Evolutionary conservation across 2,888 invertebrate species (phyloP).

Genomic region (Pharmacophagus antenor): DNA sequence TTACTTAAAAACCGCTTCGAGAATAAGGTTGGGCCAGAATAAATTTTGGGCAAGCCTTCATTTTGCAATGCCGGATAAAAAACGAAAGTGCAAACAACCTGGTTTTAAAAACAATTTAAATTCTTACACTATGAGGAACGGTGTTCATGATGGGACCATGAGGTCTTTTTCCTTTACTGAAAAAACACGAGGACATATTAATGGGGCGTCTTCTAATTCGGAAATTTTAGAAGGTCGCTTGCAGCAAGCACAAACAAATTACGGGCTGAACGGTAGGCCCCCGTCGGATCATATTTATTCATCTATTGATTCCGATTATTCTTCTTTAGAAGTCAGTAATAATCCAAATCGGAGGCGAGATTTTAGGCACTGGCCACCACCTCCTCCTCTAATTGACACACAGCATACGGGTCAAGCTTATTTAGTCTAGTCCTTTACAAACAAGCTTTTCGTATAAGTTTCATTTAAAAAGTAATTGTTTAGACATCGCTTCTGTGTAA

Average conservation of each 20-base stretch:
- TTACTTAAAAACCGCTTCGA: slow-evolving; percentile 92
- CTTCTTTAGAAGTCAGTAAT: slow-evolving; percentile 86
- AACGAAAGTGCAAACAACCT: slow-evolving; percentile 64
- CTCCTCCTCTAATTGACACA: slow-evolving; percentile 68
- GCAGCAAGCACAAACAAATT: slow-evolving; percentile 67
- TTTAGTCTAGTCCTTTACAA: slow-evolving; percentile 67
- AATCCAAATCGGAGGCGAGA: slow-evolving; percentile 70
- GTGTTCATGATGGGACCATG: slow-evolving; percentile 82
- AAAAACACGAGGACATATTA: slow-evolving; percentile 64
- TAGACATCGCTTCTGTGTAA: slow-evolving; percentile 76
- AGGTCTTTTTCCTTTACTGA: slow-evolving; percentile 82
- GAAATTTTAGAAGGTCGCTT: slow-evolving; percentile 62
- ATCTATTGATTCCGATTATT: slow-evolving; percentile 94
- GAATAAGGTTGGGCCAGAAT: slow-evolving; percentile 93
- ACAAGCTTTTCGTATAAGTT: slow-evolving; percentile 52
- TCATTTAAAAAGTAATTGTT: slow-evolving; percentile 49
- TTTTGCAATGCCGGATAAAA: slow-evolving; percentile 91
- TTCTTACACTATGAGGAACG: slow-evolving; percentile 88
- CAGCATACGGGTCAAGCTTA: slow-evolving; percentile 75
- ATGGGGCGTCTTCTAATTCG: slow-evolving; percentile 84
- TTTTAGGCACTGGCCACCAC: slow-evolving; percentile 73
- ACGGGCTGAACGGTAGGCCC: slow-evolving; percentile 83
- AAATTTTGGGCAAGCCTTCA: slow-evolving; percentile 96
- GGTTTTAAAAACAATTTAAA: slow-evolving; percentile 90
- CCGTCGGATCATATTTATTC: slow-evolving; percentile 94